Conservation (phyloP, 1,140 invertebrate species). For the Lamellibrachia luymesi region DNA sequence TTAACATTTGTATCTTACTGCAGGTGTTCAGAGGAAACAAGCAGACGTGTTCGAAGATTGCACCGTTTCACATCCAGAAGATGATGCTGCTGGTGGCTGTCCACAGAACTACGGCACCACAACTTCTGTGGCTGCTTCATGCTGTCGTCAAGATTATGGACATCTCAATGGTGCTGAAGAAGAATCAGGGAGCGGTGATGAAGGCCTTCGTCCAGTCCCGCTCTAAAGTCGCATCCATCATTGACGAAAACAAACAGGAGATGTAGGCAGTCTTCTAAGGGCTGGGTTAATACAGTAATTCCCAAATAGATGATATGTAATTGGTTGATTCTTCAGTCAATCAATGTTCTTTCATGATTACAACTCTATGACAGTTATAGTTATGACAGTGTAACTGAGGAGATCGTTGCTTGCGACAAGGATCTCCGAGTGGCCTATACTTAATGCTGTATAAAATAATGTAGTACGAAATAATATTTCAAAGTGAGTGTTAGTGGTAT, state of each 20-base stretch:
- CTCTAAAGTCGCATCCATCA: slow-evolving; percentile 38
- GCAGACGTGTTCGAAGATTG: slow-evolving; percentile 48
- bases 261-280: slow-evolving; percentile 30
- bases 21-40: slow-evolving; percentile 53
- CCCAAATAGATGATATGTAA: too few relatives aligned
- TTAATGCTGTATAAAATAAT: too few relatives aligned
- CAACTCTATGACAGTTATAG: too few relatives aligned
- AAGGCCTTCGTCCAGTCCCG: slow-evolving; percentile 54
- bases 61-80: slow-evolving; percentile 45
- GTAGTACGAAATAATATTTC: too few relatives aligned
- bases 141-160: slow-evolving; percentile 47
- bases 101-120: slow-evolving; percentile 38
- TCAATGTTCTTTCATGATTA: too few relatives aligned
- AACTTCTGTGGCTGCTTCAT: slow-evolving; percentile 50
- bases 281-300: background rate
- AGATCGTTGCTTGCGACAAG: too few relatives aligned
- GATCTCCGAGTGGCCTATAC: too few relatives aligned
- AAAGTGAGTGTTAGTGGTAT: too few relatives aligned
- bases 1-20: background rate
- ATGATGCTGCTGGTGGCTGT: slow-evolving; percentile 47
- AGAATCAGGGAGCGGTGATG: slow-evolving; percentile 55
- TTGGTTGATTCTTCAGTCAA: too few relatives aligned
- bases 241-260: slow-evolving; percentile 38
- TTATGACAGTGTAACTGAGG: too few relatives aligned
- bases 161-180: slow-evolving; percentile 48